These are phyloP conservation scores for Lindbergichthys nudifrons DNA, from an alignment of 2,797 vertebrate genomes.

Conservation along the genomic window DNA sequence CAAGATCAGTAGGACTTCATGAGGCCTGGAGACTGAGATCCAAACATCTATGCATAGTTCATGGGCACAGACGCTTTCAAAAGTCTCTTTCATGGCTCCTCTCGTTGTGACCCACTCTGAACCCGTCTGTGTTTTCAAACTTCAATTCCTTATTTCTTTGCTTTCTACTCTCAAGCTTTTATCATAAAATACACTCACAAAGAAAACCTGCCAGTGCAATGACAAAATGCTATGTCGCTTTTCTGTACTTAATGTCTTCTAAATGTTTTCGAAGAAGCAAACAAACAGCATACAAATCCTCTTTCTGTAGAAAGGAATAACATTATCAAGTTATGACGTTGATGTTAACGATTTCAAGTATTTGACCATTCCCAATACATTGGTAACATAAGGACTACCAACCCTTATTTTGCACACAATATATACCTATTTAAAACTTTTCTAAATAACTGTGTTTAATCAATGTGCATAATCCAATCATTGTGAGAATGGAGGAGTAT, in stretches of 20 bases:
- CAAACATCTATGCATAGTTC: slow-evolving; percentile 53
- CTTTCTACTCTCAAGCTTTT: slow-evolving; percentile 22
- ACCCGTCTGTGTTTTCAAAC: slow-evolving; percentile 30
- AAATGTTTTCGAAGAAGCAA: slow-evolving; percentile 20
- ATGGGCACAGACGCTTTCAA: slow-evolving; percentile 35
- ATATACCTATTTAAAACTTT: neutral
- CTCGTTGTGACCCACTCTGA: slow-evolving; percentile 46
- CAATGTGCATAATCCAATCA: neutral
- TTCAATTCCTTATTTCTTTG: slow-evolving; percentile 31
- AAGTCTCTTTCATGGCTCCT: slow-evolving; percentile 66
- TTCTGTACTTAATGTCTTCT: slow-evolving; percentile 31
- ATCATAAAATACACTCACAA: slow-evolving; percentile 22
- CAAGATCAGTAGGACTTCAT: slow-evolving; percentile 43
- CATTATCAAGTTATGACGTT: slow-evolving; percentile 4
- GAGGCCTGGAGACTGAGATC: slow-evolving; percentile 55
- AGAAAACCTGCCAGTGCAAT: neutral
- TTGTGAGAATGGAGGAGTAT: slow-evolving; percentile 19
- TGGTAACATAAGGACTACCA: neutral
- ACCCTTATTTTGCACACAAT: neutral
- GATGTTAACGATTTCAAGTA: neutral
- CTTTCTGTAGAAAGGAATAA: slow-evolving; percentile 19
- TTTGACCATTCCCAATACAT: slow-evolving; percentile 7
- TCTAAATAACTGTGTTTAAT: neutral
- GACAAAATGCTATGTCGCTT: slow-evolving; percentile 27
- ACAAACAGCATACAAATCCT: slow-evolving; percentile 26